A percentile compares a stretch with the other conserved stretches of the same genome.
phyloP scores from a whole-genome alignment of 92 coral and sea anemone species.

The Phenganax subtilis region DNA sequence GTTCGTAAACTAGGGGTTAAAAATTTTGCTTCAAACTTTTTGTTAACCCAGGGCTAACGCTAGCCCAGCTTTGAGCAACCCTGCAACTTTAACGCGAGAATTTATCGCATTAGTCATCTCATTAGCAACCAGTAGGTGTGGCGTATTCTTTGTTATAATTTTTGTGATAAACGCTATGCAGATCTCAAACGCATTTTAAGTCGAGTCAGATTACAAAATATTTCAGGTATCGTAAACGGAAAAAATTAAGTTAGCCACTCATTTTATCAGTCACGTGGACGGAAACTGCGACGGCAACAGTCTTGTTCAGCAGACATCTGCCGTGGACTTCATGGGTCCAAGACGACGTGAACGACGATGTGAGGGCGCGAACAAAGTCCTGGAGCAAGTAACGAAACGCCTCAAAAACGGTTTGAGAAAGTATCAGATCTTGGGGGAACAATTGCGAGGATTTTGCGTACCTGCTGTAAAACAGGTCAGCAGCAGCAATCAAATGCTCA shows the following conservation, averaged over 20 bases:
- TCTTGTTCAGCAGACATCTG: constrained; percentile 18
- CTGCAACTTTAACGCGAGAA: no score
- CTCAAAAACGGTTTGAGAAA: constrained; percentile 81
- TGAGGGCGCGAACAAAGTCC: constrained; percentile 58
- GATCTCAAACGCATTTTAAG: no score
- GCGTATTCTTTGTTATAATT: no score
- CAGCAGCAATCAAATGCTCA: constrained; percentile 80
- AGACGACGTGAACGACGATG: constrained; percentile 37
- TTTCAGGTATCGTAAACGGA: constrained; percentile 17
- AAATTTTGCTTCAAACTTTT: no score
- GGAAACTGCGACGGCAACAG: constrained; percentile 26
- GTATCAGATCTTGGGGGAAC: constrained; percentile 79
- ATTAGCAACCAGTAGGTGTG: no score
- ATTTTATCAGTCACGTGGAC: constrained; percentile 19
- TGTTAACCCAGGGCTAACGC: no score
- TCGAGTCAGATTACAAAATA: neutral
- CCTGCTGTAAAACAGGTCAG: constrained; percentile 85
- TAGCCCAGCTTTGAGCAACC: no score
- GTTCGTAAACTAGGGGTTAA: no score
- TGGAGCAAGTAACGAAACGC: constrained; percentile 60
- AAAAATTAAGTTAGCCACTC: constrained; percentile 14
- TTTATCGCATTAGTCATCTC: no score
- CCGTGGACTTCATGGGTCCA: neutral
- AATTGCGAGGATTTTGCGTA: constrained; percentile 94
- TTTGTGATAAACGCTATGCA: constrained; percentile 1